phyloP scores from a whole-genome alignment of 2,797 vertebrate genomes.

The Enteromius radiatus region DNA sequence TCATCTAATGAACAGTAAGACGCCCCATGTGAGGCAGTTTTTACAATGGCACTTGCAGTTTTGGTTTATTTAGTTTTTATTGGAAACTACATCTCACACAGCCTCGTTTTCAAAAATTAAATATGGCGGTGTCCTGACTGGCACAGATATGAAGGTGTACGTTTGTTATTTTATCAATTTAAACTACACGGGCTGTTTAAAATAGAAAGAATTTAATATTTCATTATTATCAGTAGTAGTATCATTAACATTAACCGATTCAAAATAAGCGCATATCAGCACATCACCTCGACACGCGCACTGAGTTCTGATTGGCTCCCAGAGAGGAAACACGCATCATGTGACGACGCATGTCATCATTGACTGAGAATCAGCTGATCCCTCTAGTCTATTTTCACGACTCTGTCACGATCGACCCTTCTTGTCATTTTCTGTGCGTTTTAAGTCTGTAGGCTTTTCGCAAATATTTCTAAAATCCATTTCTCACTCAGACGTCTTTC shows the following conservation, averaged over 20 bases:
- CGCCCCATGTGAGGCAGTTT: background rate
- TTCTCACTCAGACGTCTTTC: background rate
- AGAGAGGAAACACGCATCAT: conserved; percentile 74
- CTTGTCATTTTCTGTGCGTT: background rate
- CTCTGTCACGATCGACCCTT: conserved; percentile 51
- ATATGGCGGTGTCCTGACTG: background rate
- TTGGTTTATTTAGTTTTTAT: background rate
- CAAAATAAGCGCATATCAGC: background rate
- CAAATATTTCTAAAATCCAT: background rate
- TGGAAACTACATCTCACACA: background rate
- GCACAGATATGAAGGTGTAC: background rate
- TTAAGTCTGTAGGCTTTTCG: background rate
- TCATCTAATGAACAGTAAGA: background rate
- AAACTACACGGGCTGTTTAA: background rate
- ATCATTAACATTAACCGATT: background rate
- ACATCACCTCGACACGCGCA: conserved; percentile 19
- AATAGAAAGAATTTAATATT: background rate
- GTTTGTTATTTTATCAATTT: background rate
- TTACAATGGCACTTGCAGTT: background rate
- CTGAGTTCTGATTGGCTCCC: conserved; percentile 59
- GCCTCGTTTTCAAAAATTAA: background rate
- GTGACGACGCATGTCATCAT: conserved; percentile 65
- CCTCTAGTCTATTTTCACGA: conserved; percentile 66
- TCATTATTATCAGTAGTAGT: background rate
- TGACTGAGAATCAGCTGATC: conserved; percentile 77